Base-by-base conservation (phyloP, 1,140 invertebrate genomes). In the Scaptodrosophila lebanonensis region DNA sequence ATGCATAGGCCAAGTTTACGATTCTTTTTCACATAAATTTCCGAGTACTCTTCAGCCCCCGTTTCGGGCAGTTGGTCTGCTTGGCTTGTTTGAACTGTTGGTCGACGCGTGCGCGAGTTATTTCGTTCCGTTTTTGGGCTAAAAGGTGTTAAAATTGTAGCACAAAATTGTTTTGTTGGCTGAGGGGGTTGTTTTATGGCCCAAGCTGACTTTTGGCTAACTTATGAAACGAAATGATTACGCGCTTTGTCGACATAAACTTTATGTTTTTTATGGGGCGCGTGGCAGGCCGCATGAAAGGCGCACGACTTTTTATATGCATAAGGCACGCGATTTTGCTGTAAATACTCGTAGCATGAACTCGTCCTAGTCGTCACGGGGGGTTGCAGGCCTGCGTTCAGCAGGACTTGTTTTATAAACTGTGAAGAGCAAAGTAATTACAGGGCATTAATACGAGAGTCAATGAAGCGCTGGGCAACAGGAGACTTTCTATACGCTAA, bases 61-160 rank as follows among this genome's bases (percentile, higher is more conserved):
- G 3, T 25, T 8, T 4, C 3, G 22, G 8, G 22, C 22, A 25
- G 22, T 25, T 25, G 22, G 3, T 8, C 22, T 4, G n/a, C n/a
- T n/a, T n/a, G 22, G 3, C 3, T 25, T 25, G 3, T 4, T 4
- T 25, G 22, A 33, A 13, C 12, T n/a, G n/a, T n/a, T n/a, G n/a
- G n/a, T n/a, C 12, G 9, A 13, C 32, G 32, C 32, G 32, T 33
- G 32, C 22, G 3, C n/a, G n/a, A n/a, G n/a, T n/a, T n/a, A n/a
- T n/a, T 3, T 4, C 22, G 3, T 25, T 25, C 8, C 22, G 8
- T 33, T 9, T 33, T 4, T 3, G 8, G 32, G 8, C 32, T 9
- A 33, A 33, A 33, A 33, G 32, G 32, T 33, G 32, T 33, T 33
- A 33, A 33, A 33, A 33, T 13, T 33, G 32, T 33, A 13, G 8